Evolutionary conservation across 2,888 invertebrate species (phyloP), one percentile per base, ranked within the genome.

Genomic region (Sericinus montela): DNA sequence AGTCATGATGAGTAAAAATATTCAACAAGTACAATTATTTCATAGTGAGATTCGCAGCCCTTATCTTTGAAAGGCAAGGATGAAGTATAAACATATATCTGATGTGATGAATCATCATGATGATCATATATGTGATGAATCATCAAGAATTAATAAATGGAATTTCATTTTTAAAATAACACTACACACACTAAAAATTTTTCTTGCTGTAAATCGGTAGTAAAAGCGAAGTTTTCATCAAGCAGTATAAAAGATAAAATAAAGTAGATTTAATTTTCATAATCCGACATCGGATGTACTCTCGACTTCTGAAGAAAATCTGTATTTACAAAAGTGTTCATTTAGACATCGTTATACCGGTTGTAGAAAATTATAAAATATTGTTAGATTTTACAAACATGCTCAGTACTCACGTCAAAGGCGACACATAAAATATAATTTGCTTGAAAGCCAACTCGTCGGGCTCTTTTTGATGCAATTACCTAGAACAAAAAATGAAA

Each of bases 401-500:
- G 42, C 43, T 25, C 42, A 46, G 25, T 37, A 15, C 25, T 38
- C 13, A 45, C 42, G 34, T 46, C 19, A 42, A 51, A 42, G 28
- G 36, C 34, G 35, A 45, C 29, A 35, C 15, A 40, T 36, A 36
- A 45, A 59, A 62, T 57, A 61, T 65, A 65, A 66, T 65, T 71
- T 69, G 70, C 72, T 67, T 62, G 62, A 56, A 68, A 67, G 53
- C 62, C 62, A 52, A 57, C 59, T 61, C 62, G 62, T 62, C 58
- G 57, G 44, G 19, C 23, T 52, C 62, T 56, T 57, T 54, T 40
- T 36, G 40, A 37, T 39, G 53, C 53, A 58, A 56, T 64, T 80
- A 82, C 81, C 75, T 78, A 76, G 54, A 79, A 80, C 75, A 78
- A 75, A 73, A 72, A 74, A 60, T 67, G 63, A 63, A 60, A 60